Conservation (phyloP, 1,140 invertebrate genomes). For the Drosophila lini region DNA sequence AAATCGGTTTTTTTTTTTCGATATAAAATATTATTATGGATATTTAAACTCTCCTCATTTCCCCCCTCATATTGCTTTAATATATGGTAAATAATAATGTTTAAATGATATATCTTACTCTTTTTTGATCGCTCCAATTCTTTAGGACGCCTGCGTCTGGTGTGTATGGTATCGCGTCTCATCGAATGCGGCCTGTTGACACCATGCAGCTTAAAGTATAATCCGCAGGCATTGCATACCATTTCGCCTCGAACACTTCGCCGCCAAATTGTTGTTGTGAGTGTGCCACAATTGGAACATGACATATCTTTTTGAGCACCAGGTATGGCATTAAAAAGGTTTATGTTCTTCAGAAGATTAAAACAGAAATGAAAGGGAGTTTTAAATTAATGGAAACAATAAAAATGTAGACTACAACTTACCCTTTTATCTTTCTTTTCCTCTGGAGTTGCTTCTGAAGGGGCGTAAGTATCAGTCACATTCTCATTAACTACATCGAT, state of each 20-base stretch:
- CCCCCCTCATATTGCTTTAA: neutral
- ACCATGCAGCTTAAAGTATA: constrained; percentile 97
- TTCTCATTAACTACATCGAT: constrained; percentile 57
- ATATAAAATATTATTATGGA: too few species aligned
- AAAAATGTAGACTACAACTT: neutral
- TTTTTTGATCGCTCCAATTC: constrained; percentile 86
- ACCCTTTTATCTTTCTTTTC: constrained; percentile 73
- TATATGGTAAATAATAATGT: neutral
- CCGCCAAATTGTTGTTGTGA: constrained; percentile 96
- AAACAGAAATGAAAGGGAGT: neutral
- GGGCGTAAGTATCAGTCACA: constrained; percentile 44
- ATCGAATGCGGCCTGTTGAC: constrained; percentile 96
- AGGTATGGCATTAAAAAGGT: constrained; percentile 53
- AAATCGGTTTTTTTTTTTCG: too few species aligned
- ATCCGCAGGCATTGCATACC: constrained; percentile 97
- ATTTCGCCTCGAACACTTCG: constrained; percentile 94
- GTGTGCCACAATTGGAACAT: constrained; percentile 93
- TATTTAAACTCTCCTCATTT: neutral
- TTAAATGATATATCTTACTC: constrained; percentile 57
- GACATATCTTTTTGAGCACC: constrained; percentile 88
- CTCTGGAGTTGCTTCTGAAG: constrained; percentile 53
- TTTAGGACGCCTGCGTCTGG: constrained; percentile 94
- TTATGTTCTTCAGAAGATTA: constrained; percentile 36
- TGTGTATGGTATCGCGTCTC: constrained; percentile 98
- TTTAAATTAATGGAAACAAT: neutral